Conservation (phyloP, 2,888 invertebrate species). For the Yponomeuta cagnagella region DNA sequence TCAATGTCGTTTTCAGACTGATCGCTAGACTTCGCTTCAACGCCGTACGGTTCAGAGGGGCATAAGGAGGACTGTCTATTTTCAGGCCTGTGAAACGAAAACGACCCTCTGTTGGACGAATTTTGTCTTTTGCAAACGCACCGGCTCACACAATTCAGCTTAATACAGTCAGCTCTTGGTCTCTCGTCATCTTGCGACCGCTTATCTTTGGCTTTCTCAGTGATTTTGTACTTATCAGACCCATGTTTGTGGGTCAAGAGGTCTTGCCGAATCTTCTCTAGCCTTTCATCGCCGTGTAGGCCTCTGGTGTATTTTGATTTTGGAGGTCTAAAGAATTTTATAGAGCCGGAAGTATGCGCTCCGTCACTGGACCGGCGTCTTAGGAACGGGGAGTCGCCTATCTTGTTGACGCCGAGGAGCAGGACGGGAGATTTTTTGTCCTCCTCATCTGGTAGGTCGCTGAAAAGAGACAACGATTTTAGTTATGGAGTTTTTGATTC, state of each 20-base stretch:
- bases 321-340: slow-evolving; percentile 62
- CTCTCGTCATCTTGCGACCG: slow-evolving; percentile 18
- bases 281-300: slow-evolving; percentile 60
- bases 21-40: slow-evolving; percentile 40
- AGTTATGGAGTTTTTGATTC: neutral
- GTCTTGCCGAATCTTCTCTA: slow-evolving; percentile 66
- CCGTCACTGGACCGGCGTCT: slow-evolving; percentile 55
- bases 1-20: slow-evolving; percentile 65
- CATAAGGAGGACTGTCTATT: slow-evolving; percentile 46
- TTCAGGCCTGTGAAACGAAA: slow-evolving; percentile 63
- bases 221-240: slow-evolving; percentile 63
- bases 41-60: slow-evolving; percentile 46
- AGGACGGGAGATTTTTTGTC: slow-evolving; percentile 77
- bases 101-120: slow-evolving; percentile 58
- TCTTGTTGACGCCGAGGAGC: slow-evolving; percentile 77
- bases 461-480: slow-evolving; percentile 43
- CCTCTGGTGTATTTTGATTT: slow-evolving; percentile 67
- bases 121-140: slow-evolving; percentile 61
- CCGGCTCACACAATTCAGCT: slow-evolving; percentile 55
- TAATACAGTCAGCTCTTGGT: slow-evolving; percentile 35
- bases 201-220: slow-evolving; percentile 39
- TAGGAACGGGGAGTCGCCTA: slow-evolving; percentile 62
- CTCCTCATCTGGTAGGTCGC: slow-evolving; percentile 77
- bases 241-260: slow-evolving; percentile 61
- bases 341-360: slow-evolving; percentile 54